Conservation (phyloP, 2,113 vertebrate species). For the Numenius arquata region DNA sequence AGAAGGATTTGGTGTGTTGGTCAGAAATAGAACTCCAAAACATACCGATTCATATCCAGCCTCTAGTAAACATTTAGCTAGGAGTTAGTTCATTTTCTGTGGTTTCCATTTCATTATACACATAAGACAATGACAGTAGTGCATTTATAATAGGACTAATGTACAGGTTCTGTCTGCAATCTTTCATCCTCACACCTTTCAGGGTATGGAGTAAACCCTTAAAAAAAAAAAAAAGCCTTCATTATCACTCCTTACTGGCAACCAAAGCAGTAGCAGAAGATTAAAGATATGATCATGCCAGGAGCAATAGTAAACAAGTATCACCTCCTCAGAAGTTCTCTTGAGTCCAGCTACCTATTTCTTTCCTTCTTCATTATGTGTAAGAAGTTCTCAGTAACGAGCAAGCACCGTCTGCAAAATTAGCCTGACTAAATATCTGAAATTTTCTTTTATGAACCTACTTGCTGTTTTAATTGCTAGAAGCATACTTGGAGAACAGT, state of each 20-base stretch:
- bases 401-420: background rate
- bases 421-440: background rate
- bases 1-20: background rate
- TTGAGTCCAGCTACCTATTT: background rate
- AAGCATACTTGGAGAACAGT: background rate
- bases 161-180: background rate
- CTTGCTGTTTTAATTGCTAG: background rate
- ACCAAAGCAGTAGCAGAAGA: background rate
- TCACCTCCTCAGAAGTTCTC: background rate
- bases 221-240: background rate
- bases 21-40: background rate
- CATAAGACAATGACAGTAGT: background rate
- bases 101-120: background rate
- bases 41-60: background rate
- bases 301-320: background rate
- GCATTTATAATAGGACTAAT: background rate
- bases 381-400: background rate
- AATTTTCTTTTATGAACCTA: background rate
- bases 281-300: background rate
- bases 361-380: background rate
- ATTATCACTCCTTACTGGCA: slow-evolving; percentile 2
- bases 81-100: background rate
- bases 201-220: background rate
- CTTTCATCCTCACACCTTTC: background rate
- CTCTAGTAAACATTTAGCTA: background rate